Evolutionary conservation across 1,140 invertebrate species (phyloP).

Genomic region (Drosophila arizonae): DNA sequence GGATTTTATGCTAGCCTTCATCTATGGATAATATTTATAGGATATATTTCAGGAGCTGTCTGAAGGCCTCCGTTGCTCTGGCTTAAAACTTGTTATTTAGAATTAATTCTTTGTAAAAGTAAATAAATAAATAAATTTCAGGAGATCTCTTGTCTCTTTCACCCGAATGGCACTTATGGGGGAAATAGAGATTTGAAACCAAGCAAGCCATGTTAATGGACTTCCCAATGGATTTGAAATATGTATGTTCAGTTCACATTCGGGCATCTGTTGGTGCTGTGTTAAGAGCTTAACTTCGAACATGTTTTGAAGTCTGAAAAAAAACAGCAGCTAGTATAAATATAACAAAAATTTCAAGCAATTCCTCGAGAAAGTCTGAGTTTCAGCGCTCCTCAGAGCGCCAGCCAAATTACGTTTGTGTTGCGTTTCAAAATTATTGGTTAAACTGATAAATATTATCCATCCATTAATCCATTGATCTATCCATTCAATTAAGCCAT

Average conservation of each 20-base stretch:
- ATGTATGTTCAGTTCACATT: background rate
- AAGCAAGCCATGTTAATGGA: too few species aligned
- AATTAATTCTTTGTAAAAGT: too few species aligned
- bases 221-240: too few species aligned
- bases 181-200: too few species aligned
- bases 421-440: constrained; percentile 30
- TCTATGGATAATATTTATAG: too few species aligned
- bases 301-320: background rate
- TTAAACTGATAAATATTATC: background rate
- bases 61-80: too few species aligned
- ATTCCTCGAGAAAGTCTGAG: constrained; percentile 5
- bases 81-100: too few species aligned
- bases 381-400: constrained; percentile 6
- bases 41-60: too few species aligned
- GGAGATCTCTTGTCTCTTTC: too few species aligned
- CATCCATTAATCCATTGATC: background rate
- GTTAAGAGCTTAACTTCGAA: background rate
- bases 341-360: background rate
- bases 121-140: too few species aligned
- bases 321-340: background rate
- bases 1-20: too few species aligned
- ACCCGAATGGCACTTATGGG: too few species aligned
- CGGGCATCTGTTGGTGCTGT: background rate
- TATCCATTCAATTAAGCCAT: background rate
- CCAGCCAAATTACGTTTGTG: constrained; percentile 12